Conservation (phyloP, 2,888 invertebrate species). For the Enchytraeus crypticus region DNA sequence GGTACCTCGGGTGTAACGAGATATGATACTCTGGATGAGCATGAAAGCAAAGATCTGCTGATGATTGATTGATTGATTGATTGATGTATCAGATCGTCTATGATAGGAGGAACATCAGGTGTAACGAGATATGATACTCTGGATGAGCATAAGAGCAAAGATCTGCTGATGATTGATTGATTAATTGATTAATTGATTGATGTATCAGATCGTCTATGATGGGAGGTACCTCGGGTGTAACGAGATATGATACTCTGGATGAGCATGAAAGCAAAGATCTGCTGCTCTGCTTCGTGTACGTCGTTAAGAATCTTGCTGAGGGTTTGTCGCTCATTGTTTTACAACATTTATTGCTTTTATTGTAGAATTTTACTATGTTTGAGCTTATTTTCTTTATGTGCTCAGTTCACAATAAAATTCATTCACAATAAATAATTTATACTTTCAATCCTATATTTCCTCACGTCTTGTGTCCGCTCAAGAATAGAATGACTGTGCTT, state of each 20-base stretch:
- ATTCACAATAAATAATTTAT: no score
- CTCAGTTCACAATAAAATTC: no score
- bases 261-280: slow-evolving; percentile 76
- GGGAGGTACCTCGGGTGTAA: slow-evolving; percentile 5
- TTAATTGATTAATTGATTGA: not conserved
- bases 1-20: slow-evolving; percentile 37
- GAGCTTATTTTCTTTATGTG: not conserved
- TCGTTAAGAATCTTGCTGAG: slow-evolving; percentile 80
- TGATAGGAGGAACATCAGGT: not conserved
- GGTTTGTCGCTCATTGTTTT: slow-evolving; percentile 32
- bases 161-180: no score
- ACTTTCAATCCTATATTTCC: no score
- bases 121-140: slow-evolving; percentile 61
- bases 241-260: slow-evolving; percentile 64
- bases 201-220: not conserved
- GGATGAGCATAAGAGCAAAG: slow-evolving; percentile 70
- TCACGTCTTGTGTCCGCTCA: no score
- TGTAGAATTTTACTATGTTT: not conserved
- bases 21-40: slow-evolving; percentile 65
- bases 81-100: not conserved
- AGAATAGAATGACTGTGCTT: no score
- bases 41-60: slow-evolving; percentile 78
- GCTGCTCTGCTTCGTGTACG: slow-evolving; percentile 76
- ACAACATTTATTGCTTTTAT: not conserved
- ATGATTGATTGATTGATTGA: no score